A percentile compares a stretch with the other conserved stretches of the same genome.
Evolutionary conservation across 53 echinoderm and acorn worm genomes (phyloP).

Genomic region (Paelopatides confundens): DNA sequence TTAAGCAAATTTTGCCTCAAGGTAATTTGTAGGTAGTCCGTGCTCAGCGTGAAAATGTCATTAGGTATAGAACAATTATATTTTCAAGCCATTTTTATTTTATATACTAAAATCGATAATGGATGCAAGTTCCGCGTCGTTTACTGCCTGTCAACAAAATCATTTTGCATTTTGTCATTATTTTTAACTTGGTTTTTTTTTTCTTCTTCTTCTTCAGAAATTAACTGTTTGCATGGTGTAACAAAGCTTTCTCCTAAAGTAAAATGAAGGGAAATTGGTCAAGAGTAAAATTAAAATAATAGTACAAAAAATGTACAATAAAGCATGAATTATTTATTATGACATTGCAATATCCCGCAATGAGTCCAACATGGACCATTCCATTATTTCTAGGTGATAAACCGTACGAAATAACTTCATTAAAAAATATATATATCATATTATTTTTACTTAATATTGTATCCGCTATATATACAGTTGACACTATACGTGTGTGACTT

Average conservation of each 20-base stretch:
- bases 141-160: slow-evolving; percentile 25
- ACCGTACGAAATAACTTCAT: neutral
- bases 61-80: slow-evolving; percentile 25
- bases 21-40: slow-evolving; percentile 2
- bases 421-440: neutral
- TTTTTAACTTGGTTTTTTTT: neutral
- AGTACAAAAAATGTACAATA: neutral
- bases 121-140: slow-evolving; percentile 5
- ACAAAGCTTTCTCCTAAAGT: neutral
- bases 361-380: neutral
- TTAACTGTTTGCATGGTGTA: neutral
- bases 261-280: neutral
- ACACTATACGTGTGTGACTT: no score
- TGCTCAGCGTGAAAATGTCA: slow-evolving; percentile 36
- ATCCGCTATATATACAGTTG: neutral
- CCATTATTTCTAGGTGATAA: neutral
- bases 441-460: neutral
- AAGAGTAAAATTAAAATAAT: no score
- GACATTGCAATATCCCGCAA: neutral
- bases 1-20: slow-evolving; percentile 33
- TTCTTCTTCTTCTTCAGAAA: neutral
- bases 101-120: slow-evolving; percentile 37
- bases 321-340: slow-evolving; percentile 2
- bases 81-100: slow-evolving; percentile 37
- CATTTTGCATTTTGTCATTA: slow-evolving; percentile 37